Conservation (phyloP, 2,797 vertebrate species). For the Pseudochromis fuscus region DNA sequence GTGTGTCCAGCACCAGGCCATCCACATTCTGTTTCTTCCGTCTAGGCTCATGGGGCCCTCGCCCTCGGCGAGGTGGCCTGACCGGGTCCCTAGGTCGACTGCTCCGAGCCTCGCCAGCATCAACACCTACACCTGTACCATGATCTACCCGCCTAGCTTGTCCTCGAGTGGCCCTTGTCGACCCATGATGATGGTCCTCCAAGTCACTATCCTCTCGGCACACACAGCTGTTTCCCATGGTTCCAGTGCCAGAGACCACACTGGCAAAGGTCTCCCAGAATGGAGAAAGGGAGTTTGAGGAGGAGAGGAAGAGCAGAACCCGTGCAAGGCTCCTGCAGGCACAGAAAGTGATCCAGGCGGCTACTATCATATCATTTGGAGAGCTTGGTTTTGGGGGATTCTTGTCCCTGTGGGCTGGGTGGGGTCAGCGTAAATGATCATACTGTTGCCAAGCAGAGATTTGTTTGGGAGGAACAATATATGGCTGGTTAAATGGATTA, state of each 20-base stretch:
- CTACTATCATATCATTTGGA: conserved; percentile 99
- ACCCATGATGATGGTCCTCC: conserved; percentile 88
- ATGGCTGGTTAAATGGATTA: conserved; percentile 26
- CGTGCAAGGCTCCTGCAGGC: conserved; percentile 95
- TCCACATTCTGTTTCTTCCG: conserved; percentile 99
- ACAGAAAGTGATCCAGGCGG: conserved; percentile 96
- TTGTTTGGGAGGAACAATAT: conserved; percentile 19
- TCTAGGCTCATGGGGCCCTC: conserved; percentile 96
- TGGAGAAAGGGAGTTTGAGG: conserved; percentile 79
- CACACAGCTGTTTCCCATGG: conserved; percentile 98
- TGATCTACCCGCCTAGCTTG: conserved; percentile 87
- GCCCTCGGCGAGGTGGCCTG: conserved; percentile 93
- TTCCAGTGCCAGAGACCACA: conserved; percentile 79
- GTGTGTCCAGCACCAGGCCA: conserved; percentile 95
- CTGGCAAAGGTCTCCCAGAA: conserved; percentile 83
- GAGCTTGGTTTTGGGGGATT: conserved; percentile 81
- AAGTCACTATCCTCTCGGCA: conserved; percentile 96
- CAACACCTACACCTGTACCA: conserved; percentile 62
- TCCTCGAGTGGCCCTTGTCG: conserved; percentile 78
- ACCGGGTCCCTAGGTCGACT: conserved; percentile 94
- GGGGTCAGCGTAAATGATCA: conserved; percentile 79
- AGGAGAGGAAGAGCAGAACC: conserved; percentile 90
- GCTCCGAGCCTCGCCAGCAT: conserved; percentile 86
- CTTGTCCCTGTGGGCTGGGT: conserved; percentile 80
- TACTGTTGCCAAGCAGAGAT: conserved; percentile 60